Base-by-base conservation (phyloP, 2,113 vertebrate genomes). In the Rutilus rutilus region DNA sequence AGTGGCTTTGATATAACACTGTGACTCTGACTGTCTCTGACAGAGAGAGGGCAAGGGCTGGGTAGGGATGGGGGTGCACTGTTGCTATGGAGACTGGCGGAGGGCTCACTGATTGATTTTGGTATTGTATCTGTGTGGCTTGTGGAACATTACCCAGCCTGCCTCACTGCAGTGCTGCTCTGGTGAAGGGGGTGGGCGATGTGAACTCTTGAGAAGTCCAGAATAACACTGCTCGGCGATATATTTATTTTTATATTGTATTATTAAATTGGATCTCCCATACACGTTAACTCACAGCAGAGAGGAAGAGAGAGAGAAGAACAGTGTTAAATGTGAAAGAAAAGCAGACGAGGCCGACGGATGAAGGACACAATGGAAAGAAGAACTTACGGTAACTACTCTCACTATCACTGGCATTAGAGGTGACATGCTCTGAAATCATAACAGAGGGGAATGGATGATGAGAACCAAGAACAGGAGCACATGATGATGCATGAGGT, bases 331-430 rank as follows among this genome's bases (percentile, higher is more conserved):
- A 59, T 47, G 33, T 47, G 10, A 85, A 23, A 69, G 69, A 60
- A 23, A 59, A 69, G 62, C 45, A 50, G 65, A 36, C 11, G 65
- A 77, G 52, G 33, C 42, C 52, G 82, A 30, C 36, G 74, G 78
- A 60, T 89, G 47, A 78, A 82, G 88, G 88, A 92, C 87, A 90
- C 88, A 92, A 85, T 77, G 82, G 78, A 76, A 33, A 83, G 27
- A 81, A 47, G 91, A 93, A 99, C 98, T 99, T 97, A 99, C 98
- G 98, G 97, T 97, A 99, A 95, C 98, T 99, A 95, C 97, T 99
- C 94, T 99, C 98, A 91, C 98, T 99, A 95, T 99, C 98, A 93
- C 98, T 99, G 97, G 98, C 98, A 91, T 99, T 99, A 92, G 98
- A 99, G 73, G 98, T 99, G 93, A 98, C 95, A 77, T 99, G 97